A percentile compares a stretch with the other conserved stretches of the same genome.
Evolutionary conservation across 2,797 vertebrate species (phyloP).

Genomic region (Peromyscus nudipes): DNA sequence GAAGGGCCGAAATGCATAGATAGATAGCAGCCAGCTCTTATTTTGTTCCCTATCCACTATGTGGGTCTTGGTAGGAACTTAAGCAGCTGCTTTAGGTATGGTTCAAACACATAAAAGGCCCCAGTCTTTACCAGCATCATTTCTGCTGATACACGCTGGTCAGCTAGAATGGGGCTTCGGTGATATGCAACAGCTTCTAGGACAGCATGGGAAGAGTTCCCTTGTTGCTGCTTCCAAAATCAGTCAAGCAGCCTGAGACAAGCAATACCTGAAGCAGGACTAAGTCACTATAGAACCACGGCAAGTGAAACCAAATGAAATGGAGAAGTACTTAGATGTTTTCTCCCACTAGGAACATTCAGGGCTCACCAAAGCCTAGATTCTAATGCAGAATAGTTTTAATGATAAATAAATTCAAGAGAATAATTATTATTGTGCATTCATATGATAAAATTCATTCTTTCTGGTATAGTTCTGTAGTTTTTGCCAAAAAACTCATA

Average conservation of each 20-base stretch:
- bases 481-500: conserved; percentile 31
- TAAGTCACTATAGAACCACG: not conserved
- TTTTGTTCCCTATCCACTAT: not conserved
- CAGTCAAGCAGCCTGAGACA: not conserved
- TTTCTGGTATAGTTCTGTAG: not conserved
- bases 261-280: not conserved
- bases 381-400: not conserved
- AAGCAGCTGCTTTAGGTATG: not conserved
- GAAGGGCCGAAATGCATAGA: not conserved
- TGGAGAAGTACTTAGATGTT: not conserved
- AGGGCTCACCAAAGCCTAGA: not conserved
- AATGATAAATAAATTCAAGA: not conserved
- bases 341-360: not conserved
- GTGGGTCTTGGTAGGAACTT: not conserved
- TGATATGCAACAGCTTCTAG: not conserved
- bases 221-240: not conserved
- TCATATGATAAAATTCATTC: not conserved
- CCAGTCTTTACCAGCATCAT: not conserved
- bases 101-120: not conserved
- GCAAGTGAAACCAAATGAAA: conserved; percentile 52
- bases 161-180: not conserved
- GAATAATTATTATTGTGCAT: not conserved
- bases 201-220: not conserved
- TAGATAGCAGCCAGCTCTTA: not conserved
- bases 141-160: not conserved